Conservation (phyloP, 2,113 vertebrate species). For the Tragelaphus buxtoni region DNA sequence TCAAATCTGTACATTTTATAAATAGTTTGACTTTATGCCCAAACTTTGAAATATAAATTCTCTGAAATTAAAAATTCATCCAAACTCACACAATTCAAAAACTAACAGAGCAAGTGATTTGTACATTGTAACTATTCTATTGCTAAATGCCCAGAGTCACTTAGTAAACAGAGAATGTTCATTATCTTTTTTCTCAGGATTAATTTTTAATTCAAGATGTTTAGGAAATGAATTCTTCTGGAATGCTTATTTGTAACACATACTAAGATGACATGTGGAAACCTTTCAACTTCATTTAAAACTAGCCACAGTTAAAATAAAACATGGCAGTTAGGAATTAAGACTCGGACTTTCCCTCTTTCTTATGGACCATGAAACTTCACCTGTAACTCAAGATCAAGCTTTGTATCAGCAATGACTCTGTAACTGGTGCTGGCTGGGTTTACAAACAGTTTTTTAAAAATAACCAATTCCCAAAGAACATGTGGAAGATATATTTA, state of each 20-base stretch:
- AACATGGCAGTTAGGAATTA: neutral
- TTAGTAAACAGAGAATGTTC: neutral
- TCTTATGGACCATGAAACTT: neutral
- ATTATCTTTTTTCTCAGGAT: neutral
- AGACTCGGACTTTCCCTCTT: neutral
- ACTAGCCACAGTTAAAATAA: neutral
- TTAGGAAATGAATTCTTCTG: neutral
- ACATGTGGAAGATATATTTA: neutral
- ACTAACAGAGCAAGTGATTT: neutral
- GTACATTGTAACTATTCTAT: neutral
- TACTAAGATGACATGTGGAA: neutral
- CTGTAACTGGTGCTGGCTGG: neutral
- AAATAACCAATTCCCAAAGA: slow-evolving; percentile 11
- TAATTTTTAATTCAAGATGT: slow-evolving; percentile 23
- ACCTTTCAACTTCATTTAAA: neutral
- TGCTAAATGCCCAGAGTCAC: neutral
- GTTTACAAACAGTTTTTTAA: neutral
- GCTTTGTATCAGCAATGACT: neutral
- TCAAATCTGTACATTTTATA: neutral
- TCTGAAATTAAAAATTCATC: slow-evolving; percentile 2
- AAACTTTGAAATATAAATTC: slow-evolving; percentile 12
- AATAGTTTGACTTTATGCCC: neutral
- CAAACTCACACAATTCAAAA: neutral
- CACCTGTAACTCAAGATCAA: neutral
- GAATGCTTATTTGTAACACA: neutral